Percentiles rank a stretch among this genome's conserved stretches.
Conservation (phyloP, 2,113 vertebrate species). For the Pangasianodon hypophthalmus region DNA sequence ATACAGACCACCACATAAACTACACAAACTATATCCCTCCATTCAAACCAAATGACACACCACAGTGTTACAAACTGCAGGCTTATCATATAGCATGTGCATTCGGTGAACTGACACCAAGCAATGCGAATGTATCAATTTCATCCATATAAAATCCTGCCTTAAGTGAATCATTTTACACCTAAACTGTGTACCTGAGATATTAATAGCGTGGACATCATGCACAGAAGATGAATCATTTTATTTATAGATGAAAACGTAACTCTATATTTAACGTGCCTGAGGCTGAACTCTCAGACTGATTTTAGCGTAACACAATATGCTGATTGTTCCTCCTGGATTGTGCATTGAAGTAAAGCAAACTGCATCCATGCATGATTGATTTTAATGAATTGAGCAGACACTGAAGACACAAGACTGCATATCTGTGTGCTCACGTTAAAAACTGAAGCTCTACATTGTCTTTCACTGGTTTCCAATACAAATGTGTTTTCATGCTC, state of each 20-base stretch:
- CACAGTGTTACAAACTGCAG: background rate
- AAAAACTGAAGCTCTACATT: background rate
- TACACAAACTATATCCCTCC: background rate
- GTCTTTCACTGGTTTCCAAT: background rate
- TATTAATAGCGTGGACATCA: background rate
- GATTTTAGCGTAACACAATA: background rate
- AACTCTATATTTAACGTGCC: background rate
- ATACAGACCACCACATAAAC: background rate
- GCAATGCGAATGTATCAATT: background rate
- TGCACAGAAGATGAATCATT: background rate
- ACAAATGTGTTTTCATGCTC: background rate
- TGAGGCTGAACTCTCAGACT: background rate
- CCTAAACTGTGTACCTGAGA: background rate
- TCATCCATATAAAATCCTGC: background rate
- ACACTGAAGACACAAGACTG: background rate
- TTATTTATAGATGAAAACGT: constrained; percentile 13
- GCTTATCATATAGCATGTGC: background rate
- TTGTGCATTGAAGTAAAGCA: background rate
- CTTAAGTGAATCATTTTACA: background rate
- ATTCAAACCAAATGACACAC: background rate
- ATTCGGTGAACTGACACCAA: background rate
- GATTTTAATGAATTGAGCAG: background rate
- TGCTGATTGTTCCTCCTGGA: background rate
- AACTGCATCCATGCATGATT: background rate
- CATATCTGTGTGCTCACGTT: background rate